phyloP scores from a whole-genome alignment of 1,140 invertebrate species.

The Drosophila malerkotliana region DNA sequence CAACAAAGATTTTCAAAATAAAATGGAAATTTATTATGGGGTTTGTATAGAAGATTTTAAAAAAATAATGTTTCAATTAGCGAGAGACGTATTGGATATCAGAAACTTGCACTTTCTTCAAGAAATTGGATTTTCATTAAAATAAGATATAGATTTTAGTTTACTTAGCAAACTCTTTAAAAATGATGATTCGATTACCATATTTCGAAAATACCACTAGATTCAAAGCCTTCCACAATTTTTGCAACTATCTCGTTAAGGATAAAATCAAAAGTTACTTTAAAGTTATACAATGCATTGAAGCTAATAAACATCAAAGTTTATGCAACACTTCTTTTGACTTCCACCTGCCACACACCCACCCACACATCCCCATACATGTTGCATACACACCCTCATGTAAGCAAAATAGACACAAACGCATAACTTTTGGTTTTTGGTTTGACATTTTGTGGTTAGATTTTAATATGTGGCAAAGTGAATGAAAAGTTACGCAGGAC shows the following conservation, averaged over 20 bases:
- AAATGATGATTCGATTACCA: no score
- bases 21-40: no score
- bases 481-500: conserved; percentile 64
- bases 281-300: background rate
- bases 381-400: conserved; percentile 4
- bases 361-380: background rate
- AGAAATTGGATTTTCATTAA: no score
- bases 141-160: no score
- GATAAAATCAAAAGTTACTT: background rate
- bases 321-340: conserved; percentile 49
- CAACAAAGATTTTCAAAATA: conserved; percentile 4
- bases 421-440: conserved; percentile 78
- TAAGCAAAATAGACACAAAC: conserved; percentile 31
- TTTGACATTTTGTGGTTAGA: conserved; percentile 78
- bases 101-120: no score
- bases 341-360: conserved; percentile 35
- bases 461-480: conserved; percentile 78
- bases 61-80: no score
- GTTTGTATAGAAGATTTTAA: no score
- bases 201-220: no score
- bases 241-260: background rate
- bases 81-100: no score
- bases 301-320: conserved; percentile 43
- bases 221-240: no score
- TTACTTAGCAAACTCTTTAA: no score